Percentiles rank a stretch among this genome's conserved stretches.
phyloP scores from a whole-genome alignment of 2,113 vertebrate species.

The Solenodon paradoxus region DNA sequence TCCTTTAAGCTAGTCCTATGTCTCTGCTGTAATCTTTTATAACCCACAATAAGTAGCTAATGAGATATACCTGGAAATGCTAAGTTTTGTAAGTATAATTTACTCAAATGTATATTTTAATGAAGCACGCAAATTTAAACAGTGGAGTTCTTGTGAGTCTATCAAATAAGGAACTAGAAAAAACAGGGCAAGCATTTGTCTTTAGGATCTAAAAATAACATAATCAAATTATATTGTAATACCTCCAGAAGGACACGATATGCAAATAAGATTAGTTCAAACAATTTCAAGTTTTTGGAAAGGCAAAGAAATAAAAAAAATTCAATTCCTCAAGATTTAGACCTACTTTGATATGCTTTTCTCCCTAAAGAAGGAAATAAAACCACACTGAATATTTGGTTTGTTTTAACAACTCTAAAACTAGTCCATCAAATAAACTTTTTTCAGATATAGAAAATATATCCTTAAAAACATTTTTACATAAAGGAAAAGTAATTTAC shows the following conservation, averaged over 20 bases:
- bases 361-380: too few relatives aligned
- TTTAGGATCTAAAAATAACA: constrained; percentile 37
- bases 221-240: background rate
- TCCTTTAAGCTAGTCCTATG: background rate
- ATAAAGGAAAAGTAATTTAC: background rate
- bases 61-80: background rate
- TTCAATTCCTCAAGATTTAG: background rate
- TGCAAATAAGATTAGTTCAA: background rate
- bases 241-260: background rate
- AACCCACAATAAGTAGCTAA: background rate
- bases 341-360: background rate
- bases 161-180: constrained; percentile 41
- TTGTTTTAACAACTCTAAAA: background rate
- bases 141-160: constrained; percentile 29
- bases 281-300: background rate
- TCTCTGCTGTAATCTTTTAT: background rate
- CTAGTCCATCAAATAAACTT: background rate
- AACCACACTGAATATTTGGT: background rate
- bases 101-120: constrained; percentile 63
- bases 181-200: background rate
- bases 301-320: background rate
- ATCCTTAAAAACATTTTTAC: background rate
- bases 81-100: constrained; percentile 65
- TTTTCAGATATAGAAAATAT: background rate
- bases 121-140: constrained; percentile 64